Evolutionary conservation across 2,888 invertebrate species (phyloP).

Genomic region (Acanthacorydalis orientalis): DNA sequence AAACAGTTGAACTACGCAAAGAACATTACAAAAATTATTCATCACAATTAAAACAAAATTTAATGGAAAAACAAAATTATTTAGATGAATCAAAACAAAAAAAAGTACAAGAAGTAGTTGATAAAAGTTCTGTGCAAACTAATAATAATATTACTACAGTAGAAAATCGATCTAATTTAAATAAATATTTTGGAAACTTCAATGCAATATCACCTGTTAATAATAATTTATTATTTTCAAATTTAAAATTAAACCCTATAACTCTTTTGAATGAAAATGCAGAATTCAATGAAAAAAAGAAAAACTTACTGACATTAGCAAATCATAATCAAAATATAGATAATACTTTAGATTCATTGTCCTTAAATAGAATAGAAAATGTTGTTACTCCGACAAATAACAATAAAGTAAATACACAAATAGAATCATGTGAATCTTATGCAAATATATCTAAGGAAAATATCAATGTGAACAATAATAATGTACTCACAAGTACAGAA

Average conservation of each 20-base stretch:
- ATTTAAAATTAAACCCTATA: background rate
- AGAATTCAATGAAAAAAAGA: no score
- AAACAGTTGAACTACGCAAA: constrained; percentile 36
- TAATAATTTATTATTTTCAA: background rate
- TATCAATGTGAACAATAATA: no score
- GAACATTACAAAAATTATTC: constrained; percentile 6
- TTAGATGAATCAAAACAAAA: constrained; percentile 8
- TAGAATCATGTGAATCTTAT: no score
- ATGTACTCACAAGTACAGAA: no score
- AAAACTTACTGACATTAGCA: no score
- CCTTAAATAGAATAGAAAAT: no score
- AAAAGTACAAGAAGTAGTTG: background rate
- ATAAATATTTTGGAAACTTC: background rate
- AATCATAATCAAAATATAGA: no score
- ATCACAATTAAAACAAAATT: constrained; percentile 38
- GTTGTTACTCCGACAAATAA: no score
- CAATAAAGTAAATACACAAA: no score
- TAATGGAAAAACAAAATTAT: constrained; percentile 20
- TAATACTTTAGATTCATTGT: no score
- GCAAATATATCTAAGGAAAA: no score
- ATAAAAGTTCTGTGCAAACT: background rate
- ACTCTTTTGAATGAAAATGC: no score
- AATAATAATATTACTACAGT: constrained; percentile 2
- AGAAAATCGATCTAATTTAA: background rate
- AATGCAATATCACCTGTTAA: background rate